These are phyloP conservation scores for Volucella inanis DNA, from an alignment of 2,888 invertebrate genomes.

Conservation along the genomic window DNA sequence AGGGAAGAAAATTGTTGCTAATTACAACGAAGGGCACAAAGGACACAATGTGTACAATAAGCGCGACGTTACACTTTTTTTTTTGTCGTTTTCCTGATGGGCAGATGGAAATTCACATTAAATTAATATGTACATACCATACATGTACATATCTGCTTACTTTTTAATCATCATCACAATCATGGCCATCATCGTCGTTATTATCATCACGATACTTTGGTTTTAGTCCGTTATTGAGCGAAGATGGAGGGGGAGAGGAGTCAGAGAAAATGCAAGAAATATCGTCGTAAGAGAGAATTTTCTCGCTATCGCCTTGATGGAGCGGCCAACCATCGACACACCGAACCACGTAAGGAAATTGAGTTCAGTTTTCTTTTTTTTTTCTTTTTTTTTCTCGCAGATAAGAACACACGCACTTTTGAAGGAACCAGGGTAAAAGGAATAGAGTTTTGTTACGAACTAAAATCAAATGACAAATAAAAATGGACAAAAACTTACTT, in stretches of 20 bases:
- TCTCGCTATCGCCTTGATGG: background rate
- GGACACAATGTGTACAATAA: constrained; percentile 29
- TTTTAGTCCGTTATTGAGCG: constrained; percentile 36
- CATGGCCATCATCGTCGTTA: constrained; percentile 44
- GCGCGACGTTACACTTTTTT: background rate
- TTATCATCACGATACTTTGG: constrained; percentile 35
- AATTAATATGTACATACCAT: background rate
- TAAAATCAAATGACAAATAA: background rate
- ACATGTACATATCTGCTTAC: background rate
- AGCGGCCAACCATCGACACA: too few relatives aligned
- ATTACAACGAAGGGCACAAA: constrained; percentile 63
- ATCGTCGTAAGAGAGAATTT: constrained; percentile 7
- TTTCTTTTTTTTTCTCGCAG: background rate
- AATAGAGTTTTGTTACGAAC: too few relatives aligned
- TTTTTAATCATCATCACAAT: constrained; percentile 43
- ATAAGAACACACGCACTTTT: constrained; percentile 7
- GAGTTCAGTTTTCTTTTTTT: background rate
- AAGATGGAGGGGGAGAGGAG: too few relatives aligned
- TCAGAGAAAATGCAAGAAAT: background rate
- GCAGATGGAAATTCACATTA: background rate
- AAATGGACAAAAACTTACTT: constrained; percentile 86
- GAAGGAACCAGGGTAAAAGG: background rate
- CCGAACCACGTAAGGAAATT: too few relatives aligned
- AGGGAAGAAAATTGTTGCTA: constrained; percentile 55
- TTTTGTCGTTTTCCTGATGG: constrained; percentile 9